phyloP scores from a whole-genome alignment of 2,888 invertebrate species.

The Ptychoptera contaminata region DNA sequence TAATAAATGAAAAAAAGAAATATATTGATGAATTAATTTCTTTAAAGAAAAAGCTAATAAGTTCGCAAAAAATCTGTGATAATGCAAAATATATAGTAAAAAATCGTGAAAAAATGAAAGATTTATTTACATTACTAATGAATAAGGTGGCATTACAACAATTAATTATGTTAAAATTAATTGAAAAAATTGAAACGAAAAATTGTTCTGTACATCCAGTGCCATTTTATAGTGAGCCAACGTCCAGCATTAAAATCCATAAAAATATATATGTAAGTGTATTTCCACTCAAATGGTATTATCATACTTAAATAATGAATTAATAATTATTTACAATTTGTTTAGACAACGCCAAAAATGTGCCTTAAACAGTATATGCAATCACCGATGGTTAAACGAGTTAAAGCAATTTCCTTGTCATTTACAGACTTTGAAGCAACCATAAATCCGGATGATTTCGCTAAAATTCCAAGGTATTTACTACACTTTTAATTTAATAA shows the following conservation, averaged over 20 bases:
- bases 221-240: neutral
- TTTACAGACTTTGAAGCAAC: conserved; percentile 18
- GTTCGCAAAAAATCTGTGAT: neutral
- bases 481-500: neutral
- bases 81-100: neutral
- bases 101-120: conserved; percentile 1
- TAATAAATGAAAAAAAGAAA: conserved; percentile 15
- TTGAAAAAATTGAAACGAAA: conserved; percentile 10
- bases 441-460: conserved; percentile 15
- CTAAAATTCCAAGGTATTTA: conserved; percentile 18
- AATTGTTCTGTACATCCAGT: neutral
- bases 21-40: conserved; percentile 11
- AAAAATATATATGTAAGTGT: neutral
- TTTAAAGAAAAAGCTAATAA: conserved; percentile 5
- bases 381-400: conserved; percentile 16
- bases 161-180: conserved; percentile 8
- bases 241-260: neutral
- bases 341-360: conserved; percentile 13
- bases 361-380: conserved; percentile 16
- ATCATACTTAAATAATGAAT: too few species aligned
- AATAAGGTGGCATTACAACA: conserved; percentile 15
- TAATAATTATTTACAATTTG: too few species aligned
- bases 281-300: too few species aligned
- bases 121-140: conserved; percentile 12
- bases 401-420: conserved; percentile 14